Evolutionary conservation across 2,888 invertebrate genomes (phyloP).

Genomic region (Melolontha melolontha): DNA sequence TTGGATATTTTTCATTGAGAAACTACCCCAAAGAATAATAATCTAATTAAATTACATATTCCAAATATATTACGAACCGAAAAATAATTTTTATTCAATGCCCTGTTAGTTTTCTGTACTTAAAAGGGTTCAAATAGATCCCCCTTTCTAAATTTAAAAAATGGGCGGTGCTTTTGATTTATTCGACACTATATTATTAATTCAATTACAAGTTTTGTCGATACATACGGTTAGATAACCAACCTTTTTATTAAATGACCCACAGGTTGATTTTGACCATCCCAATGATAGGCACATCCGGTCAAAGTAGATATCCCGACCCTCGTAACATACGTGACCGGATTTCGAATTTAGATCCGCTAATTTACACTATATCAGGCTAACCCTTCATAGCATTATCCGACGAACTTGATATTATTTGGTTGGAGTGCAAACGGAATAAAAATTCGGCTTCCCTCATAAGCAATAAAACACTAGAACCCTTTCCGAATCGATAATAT

Average conservation of each 20-base stretch:
- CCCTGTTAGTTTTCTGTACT: no score
- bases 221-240: slow-evolving; percentile 18
- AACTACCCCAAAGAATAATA: no score
- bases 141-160: not conserved
- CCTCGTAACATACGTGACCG: slow-evolving; percentile 58
- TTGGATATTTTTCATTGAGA: no score
- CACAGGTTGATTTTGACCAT: slow-evolving; percentile 48
- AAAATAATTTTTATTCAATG: no score
- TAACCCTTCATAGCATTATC: slow-evolving; percentile 39
- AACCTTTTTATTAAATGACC: slow-evolving; percentile 44
- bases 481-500: not conserved
- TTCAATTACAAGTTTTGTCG: slow-evolving; percentile 25
- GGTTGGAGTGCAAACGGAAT: not conserved
- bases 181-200: slow-evolving; percentile 11
- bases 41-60: no score
- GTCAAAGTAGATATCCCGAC: slow-evolving; percentile 57
- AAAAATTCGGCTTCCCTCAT: not conserved
- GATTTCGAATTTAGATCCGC: slow-evolving; percentile 55
- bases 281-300: slow-evolving; percentile 56
- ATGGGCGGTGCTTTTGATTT: not conserved
- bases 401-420: slow-evolving; percentile 32
- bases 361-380: slow-evolving; percentile 58
- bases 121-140: no score
- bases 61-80: no score
- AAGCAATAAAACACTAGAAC: not conserved